Conservation (phyloP, 92 coral and sea anemone species). For the Siderastrea siderea region DNA sequence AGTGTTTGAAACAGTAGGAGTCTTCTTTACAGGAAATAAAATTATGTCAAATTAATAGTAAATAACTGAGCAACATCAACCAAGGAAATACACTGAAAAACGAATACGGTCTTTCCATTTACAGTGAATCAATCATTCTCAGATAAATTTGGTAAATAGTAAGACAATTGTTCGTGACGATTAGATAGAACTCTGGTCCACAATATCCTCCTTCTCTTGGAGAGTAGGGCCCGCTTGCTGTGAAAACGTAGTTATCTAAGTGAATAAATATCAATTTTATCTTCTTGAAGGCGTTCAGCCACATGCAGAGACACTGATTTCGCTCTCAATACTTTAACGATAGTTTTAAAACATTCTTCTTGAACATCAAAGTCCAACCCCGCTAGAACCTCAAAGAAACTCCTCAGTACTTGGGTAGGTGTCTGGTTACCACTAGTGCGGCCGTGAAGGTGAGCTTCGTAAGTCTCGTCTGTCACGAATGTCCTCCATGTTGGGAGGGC, state of each 20-base stretch:
- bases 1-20: too few relatives aligned
- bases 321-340: not conserved
- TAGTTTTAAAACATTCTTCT: not conserved
- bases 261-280: not conserved
- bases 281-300: not conserved
- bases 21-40: too few relatives aligned
- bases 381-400: slow-evolving; percentile 13
- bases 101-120: too few relatives aligned
- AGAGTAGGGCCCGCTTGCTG: not conserved
- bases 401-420: not conserved
- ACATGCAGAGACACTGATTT: rapidly evolving
- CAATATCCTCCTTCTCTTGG: too few relatives aligned
- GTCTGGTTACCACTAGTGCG: not conserved
- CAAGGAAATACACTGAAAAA: too few relatives aligned
- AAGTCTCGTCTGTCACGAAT: not conserved
- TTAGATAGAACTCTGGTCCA: too few relatives aligned
- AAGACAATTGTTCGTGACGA: too few relatives aligned
- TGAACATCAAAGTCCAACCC: not conserved
- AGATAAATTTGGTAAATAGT: too few relatives aligned
- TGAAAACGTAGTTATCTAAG: not conserved
- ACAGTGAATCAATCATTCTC: too few relatives aligned
- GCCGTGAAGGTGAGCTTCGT: not conserved
- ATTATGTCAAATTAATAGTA: too few relatives aligned
- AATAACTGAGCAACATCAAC: too few relatives aligned
- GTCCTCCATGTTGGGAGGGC: not conserved